Evolutionary conservation across 2,113 vertebrate genomes (phyloP).

Genomic region (Cnemophilus loriae): DNA sequence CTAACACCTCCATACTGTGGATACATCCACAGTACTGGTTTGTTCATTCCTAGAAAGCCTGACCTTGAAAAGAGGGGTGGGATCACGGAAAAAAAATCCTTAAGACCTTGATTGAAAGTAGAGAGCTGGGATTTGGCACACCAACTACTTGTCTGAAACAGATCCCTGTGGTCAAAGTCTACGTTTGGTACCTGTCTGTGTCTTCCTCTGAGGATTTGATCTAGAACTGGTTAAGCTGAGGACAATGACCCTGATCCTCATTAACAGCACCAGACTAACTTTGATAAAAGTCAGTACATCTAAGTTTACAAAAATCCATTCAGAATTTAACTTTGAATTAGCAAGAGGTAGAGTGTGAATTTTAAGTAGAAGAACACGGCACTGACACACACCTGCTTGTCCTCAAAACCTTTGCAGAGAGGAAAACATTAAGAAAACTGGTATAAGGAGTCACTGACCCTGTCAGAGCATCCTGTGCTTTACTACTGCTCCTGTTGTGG

Average conservation of each 20-base stretch:
- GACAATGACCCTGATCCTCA: background rate
- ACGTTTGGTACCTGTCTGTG: background rate
- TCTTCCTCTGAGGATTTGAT: background rate
- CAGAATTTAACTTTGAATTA: background rate
- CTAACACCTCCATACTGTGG: background rate
- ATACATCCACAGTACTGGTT: background rate
- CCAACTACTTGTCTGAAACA: background rate
- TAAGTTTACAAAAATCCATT: background rate
- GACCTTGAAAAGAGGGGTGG: background rate
- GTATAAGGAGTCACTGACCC: background rate
- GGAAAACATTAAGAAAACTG: background rate
- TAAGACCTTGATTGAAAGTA: background rate
- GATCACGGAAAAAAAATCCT: background rate
- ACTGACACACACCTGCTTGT: background rate
- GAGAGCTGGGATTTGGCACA: background rate
- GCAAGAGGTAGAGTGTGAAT: accelerated
- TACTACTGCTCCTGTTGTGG: background rate
- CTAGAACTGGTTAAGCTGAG: background rate
- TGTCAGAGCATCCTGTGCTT: background rate
- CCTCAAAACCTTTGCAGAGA: background rate
- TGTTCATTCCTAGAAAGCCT: background rate
- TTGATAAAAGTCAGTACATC: background rate
- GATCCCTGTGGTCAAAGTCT: background rate
- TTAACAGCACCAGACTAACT: background rate
- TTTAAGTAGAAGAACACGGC: background rate